phyloP scores from a whole-genome alignment of 2,113 vertebrate species.

The Campylomormyrus tamandua region DNA sequence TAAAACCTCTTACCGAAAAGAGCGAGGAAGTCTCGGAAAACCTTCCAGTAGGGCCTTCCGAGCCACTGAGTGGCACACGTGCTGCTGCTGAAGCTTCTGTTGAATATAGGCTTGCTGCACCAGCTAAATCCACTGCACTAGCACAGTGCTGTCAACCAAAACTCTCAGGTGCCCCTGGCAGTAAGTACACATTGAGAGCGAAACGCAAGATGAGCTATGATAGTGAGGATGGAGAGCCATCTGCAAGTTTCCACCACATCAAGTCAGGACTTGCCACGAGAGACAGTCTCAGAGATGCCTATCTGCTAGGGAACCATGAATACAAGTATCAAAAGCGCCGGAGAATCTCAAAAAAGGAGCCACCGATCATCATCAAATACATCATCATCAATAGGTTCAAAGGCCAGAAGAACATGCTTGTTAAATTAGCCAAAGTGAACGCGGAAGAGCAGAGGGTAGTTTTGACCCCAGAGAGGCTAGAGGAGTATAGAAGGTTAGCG shows the following conservation, averaged over 20 bases:
- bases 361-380: conserved; percentile 95
- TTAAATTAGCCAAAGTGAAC: conserved; percentile 87
- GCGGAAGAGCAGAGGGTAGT: conserved; percentile 74
- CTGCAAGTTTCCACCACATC: conserved; percentile 57
- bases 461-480: conserved; percentile 82
- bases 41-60: conserved; percentile 18
- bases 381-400: conserved; percentile 98
- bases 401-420: conserved; percentile 97
- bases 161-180: conserved; percentile 74
- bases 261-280: conserved; percentile 65
- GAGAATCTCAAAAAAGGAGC: conserved; percentile 80
- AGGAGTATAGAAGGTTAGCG: conserved; percentile 79
- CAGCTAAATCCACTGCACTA: conserved; percentile 51
- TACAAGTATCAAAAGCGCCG: conserved; percentile 76
- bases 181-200: conserved; percentile 86
- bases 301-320: conserved; percentile 46
- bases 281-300: conserved; percentile 44
- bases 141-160: conserved; percentile 63
- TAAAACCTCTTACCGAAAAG: conserved; percentile 22
- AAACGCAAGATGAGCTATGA: conserved; percentile 85
- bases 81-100: conserved; percentile 29
- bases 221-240: conserved; percentile 74
- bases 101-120: conserved; percentile 33
- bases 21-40: conserved; percentile 21
- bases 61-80: conserved; percentile 26